Evolutionary conservation across 2,113 vertebrate genomes (phyloP), one percentile per base, ranked within the genome.

Genomic region (Sardina pilchardus): DNA sequence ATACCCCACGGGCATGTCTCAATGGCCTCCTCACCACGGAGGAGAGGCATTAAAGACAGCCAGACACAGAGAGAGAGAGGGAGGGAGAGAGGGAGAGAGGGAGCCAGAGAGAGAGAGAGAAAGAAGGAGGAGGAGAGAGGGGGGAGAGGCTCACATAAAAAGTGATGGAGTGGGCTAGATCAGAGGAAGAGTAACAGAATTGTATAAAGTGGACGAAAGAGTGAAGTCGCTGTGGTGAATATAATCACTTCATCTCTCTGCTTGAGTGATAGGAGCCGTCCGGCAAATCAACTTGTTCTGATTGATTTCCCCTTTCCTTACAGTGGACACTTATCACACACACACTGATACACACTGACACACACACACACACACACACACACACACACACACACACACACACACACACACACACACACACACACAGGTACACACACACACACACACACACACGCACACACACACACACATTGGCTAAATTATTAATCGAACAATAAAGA

Each of bases 21-120:
- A 82, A 83, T 89, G 87, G 85, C 90, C 88, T 84, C 92, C 80
- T 21, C 36, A 88, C 83, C 84, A 44, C 36, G 53, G 43, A 39
- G n/a, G 42, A 45, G 59, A 83, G 6, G 16, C 19, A 50, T 42
- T 21, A 71, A 10, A 30, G 48, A 44, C 30, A 47, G 3, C 44
- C 63, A 50, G 50, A 47, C 43, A 78, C 0, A 0, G 30, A n/a
- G 17, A 12, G 81, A 75, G 16, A 36, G 82, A 78, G 59, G 36
- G 45, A 47, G 6, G 26, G 24, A 67, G 56, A 48, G 82, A 10
- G 21, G 34, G 42, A 75, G 19, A 80, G 14, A n/a, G 6, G 48
- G 36, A 30, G 12, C 12, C 45, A 86, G 30, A 56, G 16, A 24
- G 17, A 81, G 17, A 78, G 6, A 47, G 24, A 67, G 24, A 48